Evolutionary conservation across 2,888 invertebrate species (phyloP), one percentile per base, ranked within the genome.

Genomic region (Xestia ashworthii): DNA sequence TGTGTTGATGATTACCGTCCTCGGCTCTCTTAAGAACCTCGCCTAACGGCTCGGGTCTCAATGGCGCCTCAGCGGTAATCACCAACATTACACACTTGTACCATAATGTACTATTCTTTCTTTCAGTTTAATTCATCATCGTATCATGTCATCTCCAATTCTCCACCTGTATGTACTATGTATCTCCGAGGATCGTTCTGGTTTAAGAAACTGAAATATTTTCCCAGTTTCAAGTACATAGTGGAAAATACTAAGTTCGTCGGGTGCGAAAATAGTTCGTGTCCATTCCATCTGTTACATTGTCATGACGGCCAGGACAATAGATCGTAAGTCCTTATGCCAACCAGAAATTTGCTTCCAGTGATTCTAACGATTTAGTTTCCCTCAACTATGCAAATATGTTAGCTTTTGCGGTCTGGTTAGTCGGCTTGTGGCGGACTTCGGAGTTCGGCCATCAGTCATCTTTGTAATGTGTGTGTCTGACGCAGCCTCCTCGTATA

Each of bases 331-430:
- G 93, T 91, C 89, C 85, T 87, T 85, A 86, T 87, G 87, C 86
- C 90, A 86, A 89, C 90, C 87, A 89, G 89, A 91, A 93, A 93
- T 93, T 91, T 85, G 85, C 88, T 85, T 91, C 90, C 91, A 94
- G 92, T 94, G 93, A 94, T 94, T 95, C 93, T 92, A 93, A 93
- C 91, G 93, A 93, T 94, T 94, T 92, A 92, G 92, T 94, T 94
- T 93, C 89, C 78, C 91, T 81, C 88, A 88, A 88, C 90, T 89
- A 85, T 88, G 89, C 88, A 90, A 92, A 93, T 91, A 91, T 91
- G 89, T 87, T 83, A 87, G 89, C 84, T 76, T 86, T 89, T 91
- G 92, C 83, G 92, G 91, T 90, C 86, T 74, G 82, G 80, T 38
- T 22, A 14, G 71, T 3, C 8, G 44, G n/a, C 60, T 14, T 67